phyloP scores from a whole-genome alignment of 2,797 vertebrate species.

The Gadopsis marmoratus region DNA sequence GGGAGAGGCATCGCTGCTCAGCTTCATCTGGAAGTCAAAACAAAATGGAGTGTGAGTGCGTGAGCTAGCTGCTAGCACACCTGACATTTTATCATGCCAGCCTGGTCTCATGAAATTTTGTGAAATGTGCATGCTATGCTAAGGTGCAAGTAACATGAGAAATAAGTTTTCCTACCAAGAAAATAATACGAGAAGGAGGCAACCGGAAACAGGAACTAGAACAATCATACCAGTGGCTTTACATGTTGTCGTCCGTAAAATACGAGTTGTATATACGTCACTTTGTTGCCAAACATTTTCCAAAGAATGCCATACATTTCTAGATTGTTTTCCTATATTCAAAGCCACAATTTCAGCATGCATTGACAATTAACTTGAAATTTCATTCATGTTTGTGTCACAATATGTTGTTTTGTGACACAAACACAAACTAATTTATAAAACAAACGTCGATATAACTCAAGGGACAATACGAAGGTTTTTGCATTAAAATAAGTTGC shows the following conservation, averaged over 20 bases:
- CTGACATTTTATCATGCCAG: conserved; percentile 57
- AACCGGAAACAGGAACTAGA: conserved; percentile 16
- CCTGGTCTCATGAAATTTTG: conserved; percentile 58
- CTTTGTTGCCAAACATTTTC: conserved; percentile 10
- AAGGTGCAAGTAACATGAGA: conserved; percentile 2
- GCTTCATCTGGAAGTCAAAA: conserved; percentile 69
- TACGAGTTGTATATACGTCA: neutral
- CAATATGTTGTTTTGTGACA: neutral
- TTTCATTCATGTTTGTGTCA: conserved; percentile 1
- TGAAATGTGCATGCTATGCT: conserved; percentile 55
- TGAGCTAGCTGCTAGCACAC: conserved; percentile 44
- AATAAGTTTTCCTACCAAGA: conserved; percentile 9
- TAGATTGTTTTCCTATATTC: conserved; percentile 15
- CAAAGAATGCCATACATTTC: neutral
- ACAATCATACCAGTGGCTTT: conserved; percentile 24
- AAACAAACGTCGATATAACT: neutral
- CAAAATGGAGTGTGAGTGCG: conserved; percentile 56
- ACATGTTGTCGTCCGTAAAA: conserved; percentile 8
- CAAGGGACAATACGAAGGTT: neutral
- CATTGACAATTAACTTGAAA: neutral
- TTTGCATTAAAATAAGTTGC: neutral
- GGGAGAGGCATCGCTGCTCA: conserved; percentile 49
- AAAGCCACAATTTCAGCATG: neutral
- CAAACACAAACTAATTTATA: neutral
- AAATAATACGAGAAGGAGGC: conserved; percentile 6